A percentile compares a stretch with the other conserved stretches of the same genome.
These are phyloP conservation scores for Phaethornis superciliosus DNA, from an alignment of 2,113 vertebrate species.

Conservation along the genomic window DNA sequence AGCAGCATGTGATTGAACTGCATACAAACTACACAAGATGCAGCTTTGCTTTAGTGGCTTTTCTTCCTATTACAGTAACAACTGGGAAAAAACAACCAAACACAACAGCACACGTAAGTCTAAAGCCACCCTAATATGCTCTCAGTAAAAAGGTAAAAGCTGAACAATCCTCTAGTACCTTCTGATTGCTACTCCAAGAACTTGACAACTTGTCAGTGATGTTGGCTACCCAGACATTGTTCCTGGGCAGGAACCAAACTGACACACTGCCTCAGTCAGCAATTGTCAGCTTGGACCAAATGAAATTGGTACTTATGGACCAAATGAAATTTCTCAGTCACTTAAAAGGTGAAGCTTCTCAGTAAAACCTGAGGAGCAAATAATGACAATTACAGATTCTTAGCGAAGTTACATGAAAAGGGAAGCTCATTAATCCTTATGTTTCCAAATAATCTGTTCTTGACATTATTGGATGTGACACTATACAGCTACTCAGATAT, in stretches of 20 bases:
- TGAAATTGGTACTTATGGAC: neutral
- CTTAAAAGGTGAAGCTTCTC: neutral
- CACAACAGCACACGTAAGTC: too few species aligned
- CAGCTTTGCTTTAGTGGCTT: neutral
- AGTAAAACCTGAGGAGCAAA: neutral
- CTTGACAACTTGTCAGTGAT: accelerated
- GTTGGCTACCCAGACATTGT: neutral
- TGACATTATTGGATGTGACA: accelerated
- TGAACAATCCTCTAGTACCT: neutral
- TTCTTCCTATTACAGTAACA: neutral
- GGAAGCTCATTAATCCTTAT: neutral
- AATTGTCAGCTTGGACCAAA: neutral
- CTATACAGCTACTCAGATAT: neutral
- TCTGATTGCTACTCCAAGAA: neutral
- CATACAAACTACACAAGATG: neutral
- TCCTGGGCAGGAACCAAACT: neutral
- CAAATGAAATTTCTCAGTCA: neutral
- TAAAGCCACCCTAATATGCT: neutral
- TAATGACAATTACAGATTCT: neutral
- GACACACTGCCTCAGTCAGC: neutral
- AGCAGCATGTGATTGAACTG: neutral
- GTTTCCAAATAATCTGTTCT: neutral
- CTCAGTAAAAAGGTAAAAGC: neutral
- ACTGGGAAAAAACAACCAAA: neutral
- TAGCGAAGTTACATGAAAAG: neutral